These are phyloP conservation scores for Rhinoderma darwinii DNA, from an alignment of 2,113 vertebrate genomes.

Conservation along the genomic window DNA sequence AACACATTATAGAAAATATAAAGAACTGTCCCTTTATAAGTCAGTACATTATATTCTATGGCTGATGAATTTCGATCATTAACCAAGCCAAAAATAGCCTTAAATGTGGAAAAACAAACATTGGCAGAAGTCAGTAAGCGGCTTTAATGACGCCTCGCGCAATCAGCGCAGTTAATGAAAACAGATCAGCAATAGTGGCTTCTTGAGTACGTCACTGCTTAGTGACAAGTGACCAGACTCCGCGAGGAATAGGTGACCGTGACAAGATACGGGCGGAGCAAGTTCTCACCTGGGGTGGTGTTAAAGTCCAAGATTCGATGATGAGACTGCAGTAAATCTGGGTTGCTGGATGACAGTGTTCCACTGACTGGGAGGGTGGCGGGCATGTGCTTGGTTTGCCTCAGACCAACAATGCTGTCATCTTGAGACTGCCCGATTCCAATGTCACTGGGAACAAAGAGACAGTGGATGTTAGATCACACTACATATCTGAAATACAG, in stretches of 20 bases:
- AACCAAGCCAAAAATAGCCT: constrained; percentile 3
- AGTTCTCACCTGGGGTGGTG: constrained; percentile 85
- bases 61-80: constrained; percentile 7
- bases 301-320: constrained; percentile 97
- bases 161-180: constrained; percentile 40
- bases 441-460: constrained; percentile 80
- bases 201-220: constrained; percentile 28
- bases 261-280: background rate
- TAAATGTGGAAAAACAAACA: constrained; percentile 52
- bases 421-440: constrained; percentile 97
- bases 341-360: constrained; percentile 94
- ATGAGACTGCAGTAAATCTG: constrained; percentile 93
- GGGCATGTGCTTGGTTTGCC: constrained; percentile 94
- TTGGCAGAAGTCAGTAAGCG: background rate
- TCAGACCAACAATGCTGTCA: constrained; percentile 96
- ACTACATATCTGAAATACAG: background rate
- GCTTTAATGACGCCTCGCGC: background rate
- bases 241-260: background rate
- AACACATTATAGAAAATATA: too few relatives aligned
- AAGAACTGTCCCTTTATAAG: background rate
- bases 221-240: background rate
- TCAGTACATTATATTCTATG: background rate
- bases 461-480: background rate
- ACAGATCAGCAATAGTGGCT: constrained; percentile 18
- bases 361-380: constrained; percentile 92